A percentile compares a stretch with the other conserved stretches of the same genome.
Evolutionary conservation across 2,797 vertebrate species (phyloP).

Genomic region (Manis javanica): DNA sequence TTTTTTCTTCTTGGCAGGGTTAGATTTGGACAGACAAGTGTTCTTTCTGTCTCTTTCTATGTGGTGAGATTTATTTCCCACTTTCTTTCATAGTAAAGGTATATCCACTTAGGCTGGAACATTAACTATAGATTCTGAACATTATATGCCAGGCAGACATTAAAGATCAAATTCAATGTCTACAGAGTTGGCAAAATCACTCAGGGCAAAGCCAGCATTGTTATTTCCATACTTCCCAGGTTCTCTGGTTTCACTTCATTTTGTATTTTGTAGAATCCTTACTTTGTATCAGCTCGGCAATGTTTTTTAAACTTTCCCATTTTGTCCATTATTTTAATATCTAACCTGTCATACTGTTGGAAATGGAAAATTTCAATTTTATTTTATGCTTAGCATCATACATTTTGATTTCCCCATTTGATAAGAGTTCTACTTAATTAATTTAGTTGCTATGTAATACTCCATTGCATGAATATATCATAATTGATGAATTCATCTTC

Average conservation of each 20-base stretch:
- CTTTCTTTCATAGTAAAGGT: not conserved
- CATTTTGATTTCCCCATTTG: conserved; percentile 32
- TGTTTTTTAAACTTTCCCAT: not conserved
- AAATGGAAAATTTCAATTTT: not conserved
- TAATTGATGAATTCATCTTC: not conserved
- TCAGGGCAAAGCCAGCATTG: not conserved
- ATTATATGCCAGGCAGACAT: not conserved
- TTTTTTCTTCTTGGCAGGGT: not conserved
- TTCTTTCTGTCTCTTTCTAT: not conserved
- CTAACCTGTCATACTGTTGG: not conserved
- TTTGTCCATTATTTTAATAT: not conserved
- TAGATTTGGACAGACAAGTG: not conserved
- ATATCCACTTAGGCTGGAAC: not conserved
- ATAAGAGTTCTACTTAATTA: not conserved
- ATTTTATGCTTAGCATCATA: not conserved
- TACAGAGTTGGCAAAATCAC: not conserved
- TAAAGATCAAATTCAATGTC: not conserved
- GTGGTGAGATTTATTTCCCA: not conserved
- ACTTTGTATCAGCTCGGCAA: not conserved
- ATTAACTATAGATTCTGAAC: not conserved
- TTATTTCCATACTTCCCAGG: not conserved
- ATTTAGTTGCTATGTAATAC: not conserved
- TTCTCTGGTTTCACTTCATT: not conserved
- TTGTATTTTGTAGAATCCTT: not conserved
- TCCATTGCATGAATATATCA: not conserved